A percentile compares a stretch with the other conserved stretches of the same genome.
Evolutionary conservation across 2,113 vertebrate species (phyloP).

Genomic region (Callithrix jacchus): DNA sequence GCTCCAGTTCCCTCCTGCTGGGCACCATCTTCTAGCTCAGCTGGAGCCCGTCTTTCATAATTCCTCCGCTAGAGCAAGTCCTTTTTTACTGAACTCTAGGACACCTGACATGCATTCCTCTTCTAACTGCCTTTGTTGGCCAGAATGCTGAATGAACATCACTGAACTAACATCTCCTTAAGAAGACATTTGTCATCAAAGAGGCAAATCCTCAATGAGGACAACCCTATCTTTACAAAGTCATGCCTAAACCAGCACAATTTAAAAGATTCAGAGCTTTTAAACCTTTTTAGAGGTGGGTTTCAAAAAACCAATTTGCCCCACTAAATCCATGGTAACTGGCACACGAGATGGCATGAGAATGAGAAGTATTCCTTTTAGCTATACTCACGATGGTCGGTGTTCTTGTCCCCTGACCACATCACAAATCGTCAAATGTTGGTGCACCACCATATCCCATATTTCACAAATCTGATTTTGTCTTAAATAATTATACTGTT

Average conservation of each 20-base stretch:
- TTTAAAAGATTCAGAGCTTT: not conserved
- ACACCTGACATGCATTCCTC: not conserved
- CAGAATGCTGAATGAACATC: slow-evolving; percentile 12
- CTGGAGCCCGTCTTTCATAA: not conserved
- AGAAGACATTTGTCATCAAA: not conserved
- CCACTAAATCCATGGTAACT: not conserved
- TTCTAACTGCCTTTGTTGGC: not conserved
- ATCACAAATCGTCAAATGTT: not conserved
- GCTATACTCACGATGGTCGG: not conserved
- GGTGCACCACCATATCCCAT: not conserved
- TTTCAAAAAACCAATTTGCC: not conserved
- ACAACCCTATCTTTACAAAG: not conserved
- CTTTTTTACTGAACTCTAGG: not conserved
- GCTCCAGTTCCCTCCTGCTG: not conserved
- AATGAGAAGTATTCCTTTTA: not conserved
- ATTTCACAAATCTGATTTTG: not conserved
- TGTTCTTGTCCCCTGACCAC: not conserved
- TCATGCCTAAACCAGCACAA: not conserved
- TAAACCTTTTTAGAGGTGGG: not conserved
- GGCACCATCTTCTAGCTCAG: not conserved
- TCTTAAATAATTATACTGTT: not conserved
- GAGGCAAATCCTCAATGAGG: not conserved
- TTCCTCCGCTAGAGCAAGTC: not conserved
- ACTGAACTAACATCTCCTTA: not conserved
- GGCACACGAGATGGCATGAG: not conserved